phyloP scores from a whole-genome alignment of 2,888 invertebrate species.

The Antheraea yamamai region DNA sequence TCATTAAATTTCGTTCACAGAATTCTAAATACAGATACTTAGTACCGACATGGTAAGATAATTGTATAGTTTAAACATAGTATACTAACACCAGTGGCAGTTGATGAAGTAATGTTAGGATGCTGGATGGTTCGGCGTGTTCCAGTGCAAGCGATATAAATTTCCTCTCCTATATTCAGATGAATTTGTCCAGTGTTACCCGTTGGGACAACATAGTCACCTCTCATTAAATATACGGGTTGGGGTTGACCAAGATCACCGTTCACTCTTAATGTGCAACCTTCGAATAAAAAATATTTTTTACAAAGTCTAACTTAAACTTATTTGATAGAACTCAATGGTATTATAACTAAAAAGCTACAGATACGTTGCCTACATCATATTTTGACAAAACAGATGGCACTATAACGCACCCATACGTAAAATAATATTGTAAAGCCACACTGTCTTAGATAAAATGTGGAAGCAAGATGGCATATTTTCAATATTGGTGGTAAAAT shows the following conservation, averaged over 20 bases:
- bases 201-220: conserved; percentile 52
- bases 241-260: conserved; percentile 81
- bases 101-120: conserved; percentile 49
- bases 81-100: conserved; percentile 53
- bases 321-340: not conserved
- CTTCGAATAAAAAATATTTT: conserved; percentile 33
- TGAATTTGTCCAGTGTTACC: conserved; percentile 60
- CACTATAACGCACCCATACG: too few relatives aligned
- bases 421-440: too few relatives aligned
- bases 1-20: too few relatives aligned
- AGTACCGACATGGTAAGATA: too few relatives aligned
- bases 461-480: too few relatives aligned
- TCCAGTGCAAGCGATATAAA: conserved; percentile 63
- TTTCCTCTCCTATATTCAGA: conserved; percentile 56
- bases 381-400: too few relatives aligned
- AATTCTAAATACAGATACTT: too few relatives aligned
- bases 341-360: too few relatives aligned
- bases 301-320: not conserved
- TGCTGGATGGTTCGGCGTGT: conserved; percentile 56
- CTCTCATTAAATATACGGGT: conserved; percentile 79
- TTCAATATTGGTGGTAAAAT: too few relatives aligned
- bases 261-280: conserved; percentile 71
- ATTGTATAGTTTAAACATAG: not conserved
- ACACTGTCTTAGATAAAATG: too few relatives aligned
- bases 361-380: too few relatives aligned